Base-by-base conservation (phyloP, 2,113 vertebrate genomes). In the Indicator maculatus region DNA sequence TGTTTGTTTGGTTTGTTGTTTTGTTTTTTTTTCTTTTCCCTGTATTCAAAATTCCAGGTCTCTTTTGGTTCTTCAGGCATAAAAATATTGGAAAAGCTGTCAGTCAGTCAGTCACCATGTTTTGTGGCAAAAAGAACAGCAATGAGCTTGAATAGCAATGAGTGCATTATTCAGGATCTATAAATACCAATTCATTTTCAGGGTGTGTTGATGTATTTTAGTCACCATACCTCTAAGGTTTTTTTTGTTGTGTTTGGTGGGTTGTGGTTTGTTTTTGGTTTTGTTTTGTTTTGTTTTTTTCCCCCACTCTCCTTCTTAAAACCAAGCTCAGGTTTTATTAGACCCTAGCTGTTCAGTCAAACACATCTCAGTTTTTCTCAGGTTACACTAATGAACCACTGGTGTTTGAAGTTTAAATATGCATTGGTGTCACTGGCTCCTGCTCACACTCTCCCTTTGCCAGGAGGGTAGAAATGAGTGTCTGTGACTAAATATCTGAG, bases 41-140 rank as follows among this genome's bases (percentile, higher is more conserved):
- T 15, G 8, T 86, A 93, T 83, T 84, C 2, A 21, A 39, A 85
- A 93, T 50, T 83, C 39, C 70, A 72, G 38, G 30, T 89, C 31
- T 88, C 55, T 96, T 97, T 92, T 86, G 58, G 47, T 94, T 94
- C 91, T 75, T 90, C 69, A 88, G 60, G 69, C 82, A 90, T 85
- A 95, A 94, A 93, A 94, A 91, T 88, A 88, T 96, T 96, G 95
- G 50, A 92, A 92, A 96, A 95, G 69, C 93, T 96, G 93, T 92
- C 96, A 89, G 65, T 95, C 96, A 89, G 65, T 95, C 86, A 89
- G 15, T n/a, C 73, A 20, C 83, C 60, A 28, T 74, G 94, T 83
- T 96, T 95, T 96, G 81, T 76, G 79, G 92, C 93, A 86, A 96
- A 95, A 95, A 27, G 93, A 93, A 33, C 66, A 76, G 80, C 90